Percentiles rank a stretch among this genome's conserved stretches.
Conservation (phyloP, 2,797 vertebrate genomes). For the Dendrocincla tyrannina region DNA sequence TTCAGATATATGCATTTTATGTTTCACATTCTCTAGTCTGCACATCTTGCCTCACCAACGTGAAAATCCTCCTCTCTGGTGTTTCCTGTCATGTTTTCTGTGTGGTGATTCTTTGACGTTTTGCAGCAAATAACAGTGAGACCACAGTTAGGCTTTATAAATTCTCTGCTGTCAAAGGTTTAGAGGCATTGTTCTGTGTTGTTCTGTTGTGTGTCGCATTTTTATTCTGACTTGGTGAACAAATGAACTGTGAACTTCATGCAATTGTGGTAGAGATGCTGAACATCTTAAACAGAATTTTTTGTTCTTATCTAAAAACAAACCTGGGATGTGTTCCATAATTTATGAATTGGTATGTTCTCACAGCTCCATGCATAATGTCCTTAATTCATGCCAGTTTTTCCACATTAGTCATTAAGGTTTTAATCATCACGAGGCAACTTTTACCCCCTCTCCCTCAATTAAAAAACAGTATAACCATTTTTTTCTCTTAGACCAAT, state of each 20-base stretch:
- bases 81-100: background rate
- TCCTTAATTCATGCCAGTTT: background rate
- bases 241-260: background rate
- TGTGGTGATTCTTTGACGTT: background rate
- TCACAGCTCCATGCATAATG: background rate
- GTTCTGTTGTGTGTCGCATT: background rate
- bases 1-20: background rate
- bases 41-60: background rate
- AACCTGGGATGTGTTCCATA: background rate
- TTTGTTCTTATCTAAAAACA: background rate
- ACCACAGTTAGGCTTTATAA: background rate
- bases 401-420: background rate
- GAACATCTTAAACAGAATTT: background rate
- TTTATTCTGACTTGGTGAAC: background rate
- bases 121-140: background rate
- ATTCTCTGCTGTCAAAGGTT: background rate
- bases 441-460: background rate
- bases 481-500: conserved; percentile 16
- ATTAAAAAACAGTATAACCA: background rate
- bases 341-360: background rate
- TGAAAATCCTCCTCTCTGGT: background rate
- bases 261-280: background rate
- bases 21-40: background rate
- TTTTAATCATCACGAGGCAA: background rate
- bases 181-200: background rate